Evolutionary conservation across 1,140 invertebrate species (phyloP), one percentile per base, ranked within the genome.

Genomic region (Heliconius hewitsoni): DNA sequence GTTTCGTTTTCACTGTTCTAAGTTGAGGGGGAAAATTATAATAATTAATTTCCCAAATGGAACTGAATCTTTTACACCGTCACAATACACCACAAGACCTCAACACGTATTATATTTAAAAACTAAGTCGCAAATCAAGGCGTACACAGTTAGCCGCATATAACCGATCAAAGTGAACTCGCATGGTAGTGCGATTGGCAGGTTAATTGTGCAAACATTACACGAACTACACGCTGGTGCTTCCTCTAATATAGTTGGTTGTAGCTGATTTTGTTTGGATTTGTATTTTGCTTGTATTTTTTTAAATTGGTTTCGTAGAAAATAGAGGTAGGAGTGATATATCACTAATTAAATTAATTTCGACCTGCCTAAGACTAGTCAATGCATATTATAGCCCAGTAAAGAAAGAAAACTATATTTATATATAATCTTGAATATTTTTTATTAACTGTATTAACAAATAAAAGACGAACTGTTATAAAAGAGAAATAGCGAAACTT

Each of bases 201-300:
- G 60, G 60, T n/a, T 66, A 66, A 66, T 66, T 66, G 60, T 66
- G 9, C 60, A 30, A 27, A 4, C 60, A 66, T 66, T 30, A 66
- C 60, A 66, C 27, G 60, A 66, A 30, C 60, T 27, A 16, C 27
- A 30, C 60, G 27, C 13, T 2, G 11, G 27, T 66, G 60, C 23
- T 66, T 66, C 27, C 27, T 66, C 11, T 6, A 66, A 66, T 66
- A 13, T 30, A 66, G 23, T 11, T 66, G 0, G n/a, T 8, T n/a
- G 18, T 23, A 3, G 55, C 8, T 8, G 55, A 23, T 23, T 57
- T 57, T 57, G n/a, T 8, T 57, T 57, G 55, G n/a, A 37, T 16
- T 46, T 46, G 19, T 55, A 6, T n/a, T 55, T 55, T n/a, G 19
- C 2, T 8, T 6, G 2, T 55, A 55, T 19, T 19, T 16, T n/a